These are phyloP conservation scores for Cephus sareptanus DNA, from an alignment of 2,888 invertebrate species.

Conservation along the genomic window DNA sequence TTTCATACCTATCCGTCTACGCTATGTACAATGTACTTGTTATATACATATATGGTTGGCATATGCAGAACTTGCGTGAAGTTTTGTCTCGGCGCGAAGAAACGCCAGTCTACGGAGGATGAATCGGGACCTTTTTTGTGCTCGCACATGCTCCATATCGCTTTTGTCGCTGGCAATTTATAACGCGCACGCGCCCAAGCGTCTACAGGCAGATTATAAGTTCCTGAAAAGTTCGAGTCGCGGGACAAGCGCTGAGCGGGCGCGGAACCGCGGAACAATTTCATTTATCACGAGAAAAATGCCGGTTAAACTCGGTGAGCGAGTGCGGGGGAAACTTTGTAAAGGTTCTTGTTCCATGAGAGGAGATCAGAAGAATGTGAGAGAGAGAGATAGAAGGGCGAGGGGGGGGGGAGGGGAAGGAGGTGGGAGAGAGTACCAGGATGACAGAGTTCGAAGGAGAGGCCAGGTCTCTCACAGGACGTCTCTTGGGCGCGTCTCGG, in stretches of 20 bases:
- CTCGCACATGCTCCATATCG: background rate
- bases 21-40: background rate
- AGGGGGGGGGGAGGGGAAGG: too few species aligned
- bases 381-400: background rate
- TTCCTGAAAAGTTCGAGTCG: slow-evolving; percentile 16
- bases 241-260: slow-evolving; percentile 10
- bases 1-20: background rate
- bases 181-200: background rate
- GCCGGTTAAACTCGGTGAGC: slow-evolving; percentile 47
- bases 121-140: background rate
- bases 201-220: slow-evolving; percentile 16
- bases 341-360: background rate
- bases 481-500: background rate
- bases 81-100: background rate
- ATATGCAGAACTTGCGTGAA: background rate
- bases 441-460: background rate
- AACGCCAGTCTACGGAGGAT: background rate
- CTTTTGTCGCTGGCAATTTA: background rate
- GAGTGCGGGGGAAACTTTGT: slow-evolving; percentile 41
- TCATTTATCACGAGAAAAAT: slow-evolving; percentile 61
- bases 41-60: too few species aligned
- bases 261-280: slow-evolving; percentile 49
- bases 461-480: background rate
- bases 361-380: slow-evolving; percentile 4
- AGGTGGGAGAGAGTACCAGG: background rate